Percentiles rank a stretch among this genome's conserved stretches.
These are phyloP conservation scores for Dioctria linearis DNA, from an alignment of 2,888 invertebrate species.

Conservation along the genomic window DNA sequence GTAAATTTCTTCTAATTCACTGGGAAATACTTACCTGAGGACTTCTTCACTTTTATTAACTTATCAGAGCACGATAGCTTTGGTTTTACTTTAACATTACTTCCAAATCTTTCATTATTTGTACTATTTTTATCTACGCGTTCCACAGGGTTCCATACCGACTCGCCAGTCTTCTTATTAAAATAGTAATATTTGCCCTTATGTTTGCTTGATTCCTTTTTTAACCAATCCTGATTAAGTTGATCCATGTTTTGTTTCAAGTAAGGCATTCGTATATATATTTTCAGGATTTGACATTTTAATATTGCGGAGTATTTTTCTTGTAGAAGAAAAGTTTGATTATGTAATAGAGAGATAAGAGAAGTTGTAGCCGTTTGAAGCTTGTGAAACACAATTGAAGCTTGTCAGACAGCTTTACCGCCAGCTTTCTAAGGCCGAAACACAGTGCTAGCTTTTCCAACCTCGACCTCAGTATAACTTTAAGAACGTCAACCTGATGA, in stretches of 20 bases:
- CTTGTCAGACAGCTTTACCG: too few species aligned
- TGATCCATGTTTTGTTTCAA: neutral
- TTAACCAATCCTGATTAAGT: neutral
- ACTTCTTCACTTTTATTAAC: constrained; percentile 7
- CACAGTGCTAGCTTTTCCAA: too few species aligned
- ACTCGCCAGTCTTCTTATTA: constrained; percentile 19
- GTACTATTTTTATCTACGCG: neutral
- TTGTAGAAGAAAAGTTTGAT: too few species aligned
- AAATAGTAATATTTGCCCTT: constrained; percentile 27
- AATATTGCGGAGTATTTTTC: too few species aligned
- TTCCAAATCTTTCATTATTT: neutral
- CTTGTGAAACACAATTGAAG: too few species aligned
- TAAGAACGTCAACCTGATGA: too few species aligned
- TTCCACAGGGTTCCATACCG: neutral
- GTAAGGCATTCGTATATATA: too few species aligned
- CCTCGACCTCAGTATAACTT: too few species aligned
- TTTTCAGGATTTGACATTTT: too few species aligned
- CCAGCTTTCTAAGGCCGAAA: too few species aligned
- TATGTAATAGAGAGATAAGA: too few species aligned
- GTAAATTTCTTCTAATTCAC: neutral
- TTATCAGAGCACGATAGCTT: neutral
- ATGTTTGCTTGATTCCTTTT: constrained; percentile 19
- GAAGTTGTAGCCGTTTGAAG: too few species aligned
- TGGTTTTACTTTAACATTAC: neutral
- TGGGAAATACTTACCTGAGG: constrained; percentile 2